Base-by-base conservation (phyloP, 2,113 vertebrate species). In the Rana temporaria region DNA sequence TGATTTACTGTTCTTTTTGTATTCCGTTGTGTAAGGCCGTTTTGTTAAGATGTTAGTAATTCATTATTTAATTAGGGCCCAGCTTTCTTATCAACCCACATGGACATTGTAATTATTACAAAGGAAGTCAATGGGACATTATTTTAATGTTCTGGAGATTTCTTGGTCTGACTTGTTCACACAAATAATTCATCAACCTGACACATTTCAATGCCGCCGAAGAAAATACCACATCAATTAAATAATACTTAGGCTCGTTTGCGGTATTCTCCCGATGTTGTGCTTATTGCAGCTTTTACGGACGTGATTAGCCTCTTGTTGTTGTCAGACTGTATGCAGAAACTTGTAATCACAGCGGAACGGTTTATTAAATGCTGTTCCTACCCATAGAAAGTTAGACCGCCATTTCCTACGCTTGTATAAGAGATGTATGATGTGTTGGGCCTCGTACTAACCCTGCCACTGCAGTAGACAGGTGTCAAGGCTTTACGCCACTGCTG, bases 1-100 rank as follows among this genome's bases (percentile, higher is more conserved):
- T 74, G 80, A 82, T 82, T 82, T 75, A 75, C 70, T 82, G 60
- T 55, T 82, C 79, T 73, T 81, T 81, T 81, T 81, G 69, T 73
- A 65, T 81, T 81, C 70, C 71, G 53, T 57, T 42, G 80, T 75
- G 62, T 66, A 65, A 67, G 42, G 30, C 70, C 22, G 63, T 53
- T 82, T 74, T 74, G 80, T 75, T 74, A 73, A 82, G 60, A 82
- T 67, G 80, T 82, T 67, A 18, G 70, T 32, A 82, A 82, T 82
- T 82, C 70, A 82, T 75, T 82, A 82, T 82, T 82, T 57, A 56
- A 82, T 82, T 82, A 82, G 80, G 38, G 57, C 48, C 15, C 69
- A 2, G 48, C 79, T 73, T 48, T 65, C 69, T 81, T 73, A 81
- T 71, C 79, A 81, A 38, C 79, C 79, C 30, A 55, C 59, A 38